Evolutionary conservation across 2,797 vertebrate species (phyloP), one percentile per base, ranked within the genome.

Genomic region (Eidolon dupreanum): DNA sequence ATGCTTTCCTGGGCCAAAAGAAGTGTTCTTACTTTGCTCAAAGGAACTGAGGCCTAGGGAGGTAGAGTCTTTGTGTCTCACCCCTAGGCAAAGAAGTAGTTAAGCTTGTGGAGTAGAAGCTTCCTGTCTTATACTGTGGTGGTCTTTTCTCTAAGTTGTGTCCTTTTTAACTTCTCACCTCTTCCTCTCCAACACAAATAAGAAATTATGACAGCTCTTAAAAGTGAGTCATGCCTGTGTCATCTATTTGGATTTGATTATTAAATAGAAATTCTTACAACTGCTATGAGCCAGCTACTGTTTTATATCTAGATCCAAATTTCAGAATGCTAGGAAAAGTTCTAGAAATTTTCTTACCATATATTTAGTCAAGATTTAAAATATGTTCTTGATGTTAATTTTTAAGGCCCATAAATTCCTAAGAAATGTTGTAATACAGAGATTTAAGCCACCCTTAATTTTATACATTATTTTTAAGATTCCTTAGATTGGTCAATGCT

Each of bases 1-100:
- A 92, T 92, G 71, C 65, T 97, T 94, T 97, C 84, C 90, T 96
- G 92, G 81, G 81, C 81, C 96, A 92, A 97, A 94, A 92, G 88
- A 85, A 85, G 90, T 93, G 17, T 92, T 92, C 79, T 96, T 88
- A 68, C 77, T 97, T 97, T 95, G 61, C 66, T 95, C 81, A 95
- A 26, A 96, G 96, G 90, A 86, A 61, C 95, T 95, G 92, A 93
- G 96, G 71, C 84, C 87, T 93, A 41, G 87, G 95, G 95, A 95
- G 93, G 89, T 84, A 91, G 93, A 19, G n/a, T 94, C 83, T 95
- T 68, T 88, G 61, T 92, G 19, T 97, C 75, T 96, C 19, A 36
- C 36, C 33, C 46, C 51, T 84, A 31, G 49, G 73, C 90, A 68
- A 55, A 91, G 68, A 82, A 49, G 61, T 96, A 85, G 66, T 82